Evolutionary conservation across 2,888 invertebrate species (phyloP), one percentile per base, ranked within the genome.

Genomic region (Diarsia rubi): DNA sequence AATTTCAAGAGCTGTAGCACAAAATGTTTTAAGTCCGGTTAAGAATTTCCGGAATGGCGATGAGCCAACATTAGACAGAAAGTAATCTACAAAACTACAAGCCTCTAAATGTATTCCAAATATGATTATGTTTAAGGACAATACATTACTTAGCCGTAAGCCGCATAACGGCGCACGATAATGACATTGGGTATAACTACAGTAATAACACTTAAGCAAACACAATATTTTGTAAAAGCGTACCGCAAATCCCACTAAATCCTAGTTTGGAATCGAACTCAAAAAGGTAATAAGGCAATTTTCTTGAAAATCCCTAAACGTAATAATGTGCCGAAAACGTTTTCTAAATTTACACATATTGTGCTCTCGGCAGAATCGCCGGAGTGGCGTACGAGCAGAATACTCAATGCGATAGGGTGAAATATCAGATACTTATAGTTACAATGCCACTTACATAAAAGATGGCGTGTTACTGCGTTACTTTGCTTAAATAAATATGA

Each of bases 291-390:
- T 95, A 95, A 95, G 95, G 96, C 96, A 95, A 96, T 96, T 96
- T 95, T 94, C 95, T 95, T 94, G 93, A 95, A 95, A 96, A 96
- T 96, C 95, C 96, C 95, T 94, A 93, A 94, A 95, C 93, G 95
- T 95, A 95, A 95, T 96, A 96, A 96, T 95, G 95, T 94, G 94
- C 94, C 95, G 94, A 95, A 95, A 96, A 94, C 95, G 95, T 93
- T 95, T 94, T 94, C 93, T 94, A 95, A 95, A 96, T 95, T 96
- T 96, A 95, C 96, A 96, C 96, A 95, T 94, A 96, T 95, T 95
- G 96, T 95, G 93, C 92, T 94, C 92, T 92, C 90, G 91, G 93
- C 92, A 87, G 94, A 95, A 94, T 93, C 94, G 93, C 91, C 92
- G 91, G 91, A 91, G 92, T 91, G 90, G 95, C 89, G 92, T 92